Conservation (phyloP, 2,113 vertebrate species). For the Myrmophylax atrothorax region DNA sequence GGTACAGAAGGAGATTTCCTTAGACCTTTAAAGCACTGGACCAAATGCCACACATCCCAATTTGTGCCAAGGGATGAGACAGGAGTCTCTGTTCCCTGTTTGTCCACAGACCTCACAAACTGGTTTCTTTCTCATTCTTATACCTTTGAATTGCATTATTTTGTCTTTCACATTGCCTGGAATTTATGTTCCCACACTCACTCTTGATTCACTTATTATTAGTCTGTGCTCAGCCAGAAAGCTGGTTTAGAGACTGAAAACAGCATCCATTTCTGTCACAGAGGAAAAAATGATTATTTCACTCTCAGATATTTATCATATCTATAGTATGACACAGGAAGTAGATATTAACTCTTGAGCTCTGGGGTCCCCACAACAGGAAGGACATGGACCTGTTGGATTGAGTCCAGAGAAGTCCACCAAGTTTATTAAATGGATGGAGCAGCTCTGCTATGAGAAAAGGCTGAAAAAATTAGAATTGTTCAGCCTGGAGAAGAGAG, state of each 20-base stretch:
- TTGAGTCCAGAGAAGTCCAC: neutral
- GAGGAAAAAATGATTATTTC: neutral
- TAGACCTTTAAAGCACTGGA: neutral
- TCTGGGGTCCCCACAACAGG: neutral
- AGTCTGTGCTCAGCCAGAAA: neutral
- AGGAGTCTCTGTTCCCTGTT: neutral
- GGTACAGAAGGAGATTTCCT: conserved; percentile 18
- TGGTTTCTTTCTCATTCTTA: neutral
- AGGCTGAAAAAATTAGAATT: neutral
- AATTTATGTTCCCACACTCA: neutral
- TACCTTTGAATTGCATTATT: neutral
- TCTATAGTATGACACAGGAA: neutral
- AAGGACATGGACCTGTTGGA: neutral
- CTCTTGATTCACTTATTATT: neutral
- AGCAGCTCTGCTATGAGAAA: neutral
- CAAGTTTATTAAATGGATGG: neutral
- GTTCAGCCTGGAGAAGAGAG: neutral
- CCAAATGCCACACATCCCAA: neutral
- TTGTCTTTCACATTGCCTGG: neutral
- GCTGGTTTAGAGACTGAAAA: neutral
- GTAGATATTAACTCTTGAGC: neutral
- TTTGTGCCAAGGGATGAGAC: neutral
- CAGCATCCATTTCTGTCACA: neutral
- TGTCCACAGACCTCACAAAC: neutral
- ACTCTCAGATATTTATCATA: neutral